A percentile compares a stretch with the other conserved stretches of the same genome.
Conservation (phyloP, 2,113 vertebrate species). For the Oncorhynchus masou region DNA sequence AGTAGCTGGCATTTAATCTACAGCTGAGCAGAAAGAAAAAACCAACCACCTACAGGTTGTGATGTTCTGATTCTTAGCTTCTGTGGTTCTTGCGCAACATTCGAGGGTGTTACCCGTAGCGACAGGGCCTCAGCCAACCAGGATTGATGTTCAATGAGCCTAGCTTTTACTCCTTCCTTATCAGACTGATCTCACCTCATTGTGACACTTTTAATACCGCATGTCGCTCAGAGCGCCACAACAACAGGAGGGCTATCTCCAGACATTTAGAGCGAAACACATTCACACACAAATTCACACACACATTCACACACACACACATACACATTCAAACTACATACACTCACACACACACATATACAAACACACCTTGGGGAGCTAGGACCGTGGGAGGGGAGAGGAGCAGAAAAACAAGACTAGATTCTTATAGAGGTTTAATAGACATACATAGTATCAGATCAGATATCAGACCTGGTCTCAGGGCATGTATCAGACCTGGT, state of each 20-base stretch:
- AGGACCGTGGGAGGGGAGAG: constrained; percentile 23
- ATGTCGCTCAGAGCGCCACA: constrained; percentile 48
- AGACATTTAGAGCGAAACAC: constrained; percentile 9
- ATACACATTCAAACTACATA: constrained; percentile 5
- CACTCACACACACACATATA: constrained; percentile 14
- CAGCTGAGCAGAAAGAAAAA: no score
- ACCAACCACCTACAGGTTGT: no score
- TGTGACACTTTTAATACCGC: constrained; percentile 62
- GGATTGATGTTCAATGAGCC: constrained; percentile 67
- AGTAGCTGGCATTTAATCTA: no score
- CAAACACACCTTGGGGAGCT: background rate
- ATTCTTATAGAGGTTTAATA: constrained; percentile 54
- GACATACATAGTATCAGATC: constrained; percentile 11
- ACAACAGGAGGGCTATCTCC: constrained; percentile 16
- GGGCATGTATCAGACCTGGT: no score
- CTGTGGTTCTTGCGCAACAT: background rate
- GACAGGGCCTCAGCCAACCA: constrained; percentile 34
- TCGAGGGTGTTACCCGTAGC: background rate
- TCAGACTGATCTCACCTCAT: constrained; percentile 51
- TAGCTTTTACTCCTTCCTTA: constrained; percentile 60
- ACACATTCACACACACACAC: background rate
- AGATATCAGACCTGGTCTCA: no score
- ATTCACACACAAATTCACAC: constrained; percentile 19
- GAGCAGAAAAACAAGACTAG: constrained; percentile 36
- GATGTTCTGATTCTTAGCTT: no score